Evolutionary conservation across 2,113 vertebrate genomes (phyloP).

Genomic region (Daboia siamensis): DNA sequence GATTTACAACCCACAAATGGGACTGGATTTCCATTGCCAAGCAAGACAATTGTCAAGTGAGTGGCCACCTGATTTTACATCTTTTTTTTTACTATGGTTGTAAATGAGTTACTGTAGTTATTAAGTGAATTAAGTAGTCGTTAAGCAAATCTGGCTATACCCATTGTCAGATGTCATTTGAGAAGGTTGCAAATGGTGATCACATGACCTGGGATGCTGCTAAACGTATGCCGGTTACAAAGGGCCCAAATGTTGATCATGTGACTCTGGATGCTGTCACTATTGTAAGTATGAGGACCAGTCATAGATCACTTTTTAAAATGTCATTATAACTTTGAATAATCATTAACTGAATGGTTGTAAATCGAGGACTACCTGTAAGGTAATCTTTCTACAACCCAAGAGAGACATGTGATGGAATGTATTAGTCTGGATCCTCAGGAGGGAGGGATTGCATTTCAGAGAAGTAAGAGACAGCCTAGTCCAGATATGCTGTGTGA

Average conservation of each 20-base stretch:
- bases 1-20: background rate
- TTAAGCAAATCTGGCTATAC: background rate
- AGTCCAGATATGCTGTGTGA: background rate
- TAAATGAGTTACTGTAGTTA: background rate
- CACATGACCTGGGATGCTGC: background rate
- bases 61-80: background rate
- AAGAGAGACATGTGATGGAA: background rate
- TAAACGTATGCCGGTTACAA: too few relatives aligned
- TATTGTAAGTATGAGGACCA: background rate
- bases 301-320: background rate
- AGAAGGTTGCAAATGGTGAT: background rate
- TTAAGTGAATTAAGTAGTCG: background rate
- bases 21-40: background rate
- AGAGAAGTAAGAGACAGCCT: background rate
- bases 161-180: background rate
- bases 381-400: background rate
- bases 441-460: background rate
- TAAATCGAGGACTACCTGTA: background rate
- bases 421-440: background rate
- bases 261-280: background rate
- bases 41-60: background rate
- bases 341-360: background rate
- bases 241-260: background rate
- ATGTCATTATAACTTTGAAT: background rate
- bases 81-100: background rate